These are phyloP conservation scores for Thamnophis sirtalis DNA, from an alignment of 2,113 vertebrate species.

Conservation along the genomic window DNA sequence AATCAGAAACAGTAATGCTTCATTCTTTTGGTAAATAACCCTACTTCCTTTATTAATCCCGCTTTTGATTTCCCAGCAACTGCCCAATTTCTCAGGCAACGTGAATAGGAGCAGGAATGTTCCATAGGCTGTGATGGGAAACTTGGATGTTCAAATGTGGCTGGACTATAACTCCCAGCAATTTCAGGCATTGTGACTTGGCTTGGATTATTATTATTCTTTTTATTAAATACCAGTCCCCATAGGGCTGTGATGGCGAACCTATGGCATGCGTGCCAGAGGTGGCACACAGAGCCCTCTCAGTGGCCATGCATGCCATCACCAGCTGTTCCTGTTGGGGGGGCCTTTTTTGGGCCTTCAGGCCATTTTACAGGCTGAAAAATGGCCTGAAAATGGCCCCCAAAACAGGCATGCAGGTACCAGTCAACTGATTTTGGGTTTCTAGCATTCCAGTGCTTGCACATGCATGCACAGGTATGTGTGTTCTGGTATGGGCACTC, in stretches of 20 bases:
- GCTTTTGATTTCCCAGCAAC: not conserved
- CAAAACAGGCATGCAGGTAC: too few relatives aligned
- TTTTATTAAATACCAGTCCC: not conserved
- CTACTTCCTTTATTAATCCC: not conserved
- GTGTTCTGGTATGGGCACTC: too few relatives aligned
- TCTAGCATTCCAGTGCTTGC: too few relatives aligned
- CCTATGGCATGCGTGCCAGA: too few relatives aligned
- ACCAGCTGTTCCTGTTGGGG: too few relatives aligned
- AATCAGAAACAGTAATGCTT: not conserved
- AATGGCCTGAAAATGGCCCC: too few relatives aligned
- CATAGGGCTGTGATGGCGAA: not conserved
- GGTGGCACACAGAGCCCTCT: too few relatives aligned
- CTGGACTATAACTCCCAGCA: not conserved
- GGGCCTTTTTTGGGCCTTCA: too few relatives aligned
- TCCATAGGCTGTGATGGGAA: not conserved
- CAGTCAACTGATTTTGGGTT: too few relatives aligned
- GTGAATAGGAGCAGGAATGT: not conserved
- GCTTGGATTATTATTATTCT: not conserved
- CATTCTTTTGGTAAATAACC: not conserved
- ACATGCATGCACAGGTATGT: too few relatives aligned
- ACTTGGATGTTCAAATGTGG: not conserved
- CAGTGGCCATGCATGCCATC: too few relatives aligned
- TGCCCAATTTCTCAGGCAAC: not conserved
- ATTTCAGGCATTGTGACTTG: not conserved
- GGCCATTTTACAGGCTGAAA: too few relatives aligned